A percentile compares a stretch with the other conserved stretches of the same genome.
These are phyloP conservation scores for Sinotaia quadrata DNA, from an alignment of 2,888 invertebrate species.

Conservation along the genomic window DNA sequence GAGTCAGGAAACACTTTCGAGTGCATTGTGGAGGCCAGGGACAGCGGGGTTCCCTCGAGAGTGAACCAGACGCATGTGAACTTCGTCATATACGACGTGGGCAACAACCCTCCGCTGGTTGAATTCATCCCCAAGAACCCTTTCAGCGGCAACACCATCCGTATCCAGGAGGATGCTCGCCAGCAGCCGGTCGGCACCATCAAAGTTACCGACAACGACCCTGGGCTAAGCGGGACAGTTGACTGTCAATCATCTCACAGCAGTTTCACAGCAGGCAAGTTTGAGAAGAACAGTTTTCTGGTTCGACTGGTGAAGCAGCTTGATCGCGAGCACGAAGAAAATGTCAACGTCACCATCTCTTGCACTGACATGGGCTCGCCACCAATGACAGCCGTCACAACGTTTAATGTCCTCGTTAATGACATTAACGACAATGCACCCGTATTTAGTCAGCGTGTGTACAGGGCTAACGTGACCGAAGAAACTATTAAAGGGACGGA, in stretches of 20 bases:
- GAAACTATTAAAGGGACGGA: slow-evolving; percentile 52
- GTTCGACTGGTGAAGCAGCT: slow-evolving; percentile 50
- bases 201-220: slow-evolving; percentile 75
- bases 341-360: slow-evolving; percentile 56
- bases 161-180: slow-evolving; percentile 78
- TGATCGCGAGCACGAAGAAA: slow-evolving; percentile 57
- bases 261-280: slow-evolving; percentile 36
- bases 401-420: slow-evolving; percentile 56
- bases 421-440: slow-evolving; percentile 68
- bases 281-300: slow-evolving; percentile 35
- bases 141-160: slow-evolving; percentile 76
- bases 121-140: slow-evolving; percentile 85
- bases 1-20: slow-evolving; percentile 80
- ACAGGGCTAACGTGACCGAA: slow-evolving; percentile 58
- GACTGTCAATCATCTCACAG: slow-evolving; percentile 47
- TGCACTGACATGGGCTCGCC: slow-evolving; percentile 65
- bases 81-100: slow-evolving; percentile 77
- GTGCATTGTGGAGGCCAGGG: slow-evolving; percentile 76
- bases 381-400: slow-evolving; percentile 50
- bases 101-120: slow-evolving; percentile 89
- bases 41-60: slow-evolving; percentile 50
- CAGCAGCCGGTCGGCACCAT: slow-evolving; percentile 94
- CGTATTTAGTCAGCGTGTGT: slow-evolving; percentile 49
- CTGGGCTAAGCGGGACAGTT: slow-evolving; percentile 58
- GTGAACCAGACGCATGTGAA: slow-evolving; percentile 75